Conservation (phyloP, 2,113 vertebrate genomes). For the Emberiza fucata region DNA sequence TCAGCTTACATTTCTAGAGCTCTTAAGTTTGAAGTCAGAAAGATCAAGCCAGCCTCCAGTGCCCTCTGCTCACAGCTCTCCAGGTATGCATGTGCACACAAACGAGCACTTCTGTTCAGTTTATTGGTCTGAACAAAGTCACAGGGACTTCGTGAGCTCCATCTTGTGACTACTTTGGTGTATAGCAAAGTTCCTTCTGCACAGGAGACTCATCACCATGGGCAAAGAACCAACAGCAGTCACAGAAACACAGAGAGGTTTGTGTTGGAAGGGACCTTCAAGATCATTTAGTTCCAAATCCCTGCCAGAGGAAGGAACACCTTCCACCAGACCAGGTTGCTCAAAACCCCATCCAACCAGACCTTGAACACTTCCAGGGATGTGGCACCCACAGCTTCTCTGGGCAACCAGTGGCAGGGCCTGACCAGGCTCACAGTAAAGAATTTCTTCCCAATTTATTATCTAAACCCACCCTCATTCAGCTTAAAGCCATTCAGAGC, state of each 20-base stretch:
- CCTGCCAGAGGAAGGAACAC: background rate
- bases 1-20: background rate
- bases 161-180: slow-evolving; percentile 50
- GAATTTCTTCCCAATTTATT: background rate
- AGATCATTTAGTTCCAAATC: background rate
- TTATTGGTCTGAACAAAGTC: background rate
- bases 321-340: background rate
- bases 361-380: background rate
- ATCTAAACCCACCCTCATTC: background rate
- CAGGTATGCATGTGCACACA: background rate
- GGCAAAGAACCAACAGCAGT: background rate
- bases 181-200: background rate
- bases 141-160: slow-evolving; percentile 34
- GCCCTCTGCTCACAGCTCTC: background rate
- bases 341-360: background rate
- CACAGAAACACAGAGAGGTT: background rate
- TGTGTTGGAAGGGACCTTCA: background rate
- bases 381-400: background rate
- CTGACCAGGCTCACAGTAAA: background rate
- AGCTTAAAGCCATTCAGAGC: background rate
- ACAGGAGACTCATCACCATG: rapidly evolving
- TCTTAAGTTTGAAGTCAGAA: background rate
- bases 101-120: background rate
- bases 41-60: background rate
- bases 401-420: background rate